These are phyloP conservation scores for Spongilla lacustris DNA, from an alignment of 37 sponge, comb jelly and placozoan species.

Conservation along the genomic window DNA sequence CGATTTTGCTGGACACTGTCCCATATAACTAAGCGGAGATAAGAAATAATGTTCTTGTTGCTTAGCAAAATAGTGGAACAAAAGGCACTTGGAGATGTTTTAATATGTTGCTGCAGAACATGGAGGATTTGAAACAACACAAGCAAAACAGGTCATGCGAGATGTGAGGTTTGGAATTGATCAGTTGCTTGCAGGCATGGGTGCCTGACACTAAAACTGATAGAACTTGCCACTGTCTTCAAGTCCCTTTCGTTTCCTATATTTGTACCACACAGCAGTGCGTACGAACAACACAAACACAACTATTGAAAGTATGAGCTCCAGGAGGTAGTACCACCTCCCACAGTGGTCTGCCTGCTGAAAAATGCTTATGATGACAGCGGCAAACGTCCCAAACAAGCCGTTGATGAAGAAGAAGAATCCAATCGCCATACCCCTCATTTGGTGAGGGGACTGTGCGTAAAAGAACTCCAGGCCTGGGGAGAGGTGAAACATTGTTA, in stretches of 20 bases:
- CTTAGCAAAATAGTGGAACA: no score
- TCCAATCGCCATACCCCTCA: slow-evolving; percentile 58
- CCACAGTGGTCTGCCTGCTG: not conserved
- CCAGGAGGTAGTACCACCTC: slow-evolving; percentile 28
- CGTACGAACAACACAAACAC: not conserved
- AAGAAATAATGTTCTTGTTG: no score
- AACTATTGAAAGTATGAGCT: not conserved
- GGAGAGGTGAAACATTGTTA: no score
- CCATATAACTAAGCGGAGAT: no score
- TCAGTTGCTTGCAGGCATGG: no score
- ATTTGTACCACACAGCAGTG: slow-evolving; percentile 19
- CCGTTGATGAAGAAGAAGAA: slow-evolving; percentile 51
- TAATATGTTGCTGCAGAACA: no score
- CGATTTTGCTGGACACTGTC: no score
- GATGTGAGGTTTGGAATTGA: no score
- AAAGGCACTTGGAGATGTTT: no score
- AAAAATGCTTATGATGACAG: not conserved
- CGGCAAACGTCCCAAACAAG: slow-evolving; percentile 10
- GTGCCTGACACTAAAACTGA: not conserved
- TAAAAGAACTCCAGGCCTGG: slow-evolving; percentile 56
- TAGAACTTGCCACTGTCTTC: slow-evolving; percentile 12
- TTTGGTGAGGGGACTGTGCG: slow-evolving; percentile 54
- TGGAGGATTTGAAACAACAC: no score
- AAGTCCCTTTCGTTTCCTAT: slow-evolving; percentile 14
- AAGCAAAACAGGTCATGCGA: no score